These are phyloP conservation scores for Triplophysa dalaica DNA, from an alignment of 2,113 vertebrate genomes.

Conservation along the genomic window DNA sequence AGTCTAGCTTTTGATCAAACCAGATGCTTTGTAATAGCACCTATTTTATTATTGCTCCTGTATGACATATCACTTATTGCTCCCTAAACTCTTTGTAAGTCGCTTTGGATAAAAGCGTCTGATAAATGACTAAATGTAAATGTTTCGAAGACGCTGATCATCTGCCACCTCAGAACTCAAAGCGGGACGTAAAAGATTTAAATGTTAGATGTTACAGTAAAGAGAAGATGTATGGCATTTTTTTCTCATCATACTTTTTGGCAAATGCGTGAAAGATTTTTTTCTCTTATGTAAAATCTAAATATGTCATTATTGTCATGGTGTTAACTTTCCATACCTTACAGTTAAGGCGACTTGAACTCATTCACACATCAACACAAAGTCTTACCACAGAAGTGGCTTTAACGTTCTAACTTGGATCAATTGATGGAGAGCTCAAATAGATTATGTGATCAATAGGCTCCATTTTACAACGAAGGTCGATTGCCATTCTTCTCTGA, in stretches of 20 bases:
- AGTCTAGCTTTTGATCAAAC: too few relatives aligned
- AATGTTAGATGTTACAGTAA: too few relatives aligned
- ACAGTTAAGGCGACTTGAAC: background rate
- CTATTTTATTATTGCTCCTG: too few relatives aligned
- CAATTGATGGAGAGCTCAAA: slow-evolving; percentile 18
- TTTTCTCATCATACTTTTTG: too few relatives aligned
- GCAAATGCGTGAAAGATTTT: too few relatives aligned
- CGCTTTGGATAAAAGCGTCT: too few relatives aligned
- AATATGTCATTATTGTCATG: background rate
- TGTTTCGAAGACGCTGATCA: slow-evolving; percentile 5
- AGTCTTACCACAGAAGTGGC: background rate
- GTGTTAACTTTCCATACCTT: background rate
- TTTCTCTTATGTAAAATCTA: background rate
- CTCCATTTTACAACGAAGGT: slow-evolving; percentile 27
- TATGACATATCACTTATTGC: too few relatives aligned
- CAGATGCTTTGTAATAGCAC: too few relatives aligned
- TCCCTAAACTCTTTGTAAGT: too few relatives aligned
- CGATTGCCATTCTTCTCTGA: background rate
- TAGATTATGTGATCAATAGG: slow-evolving; percentile 5
- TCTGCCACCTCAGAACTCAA: background rate
- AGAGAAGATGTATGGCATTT: too few relatives aligned
- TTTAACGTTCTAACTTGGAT: background rate
- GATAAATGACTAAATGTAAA: too few relatives aligned
- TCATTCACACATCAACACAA: background rate
- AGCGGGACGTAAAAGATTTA: too few relatives aligned